Evolutionary conservation across 2,888 invertebrate species (phyloP).

Genomic region (Drosophila koepferae): DNA sequence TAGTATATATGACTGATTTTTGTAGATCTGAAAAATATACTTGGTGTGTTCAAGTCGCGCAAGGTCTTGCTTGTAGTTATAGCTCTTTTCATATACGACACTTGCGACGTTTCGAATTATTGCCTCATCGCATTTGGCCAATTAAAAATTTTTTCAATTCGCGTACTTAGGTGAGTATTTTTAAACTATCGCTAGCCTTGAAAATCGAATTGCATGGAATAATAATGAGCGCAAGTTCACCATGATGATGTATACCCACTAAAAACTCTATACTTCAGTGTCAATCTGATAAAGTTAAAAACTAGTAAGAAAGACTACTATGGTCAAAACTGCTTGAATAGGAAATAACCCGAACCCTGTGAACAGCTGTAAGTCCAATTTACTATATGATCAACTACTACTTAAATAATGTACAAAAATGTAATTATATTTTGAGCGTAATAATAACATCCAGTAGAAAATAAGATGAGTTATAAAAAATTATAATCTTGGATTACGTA

Average conservation of each 20-base stretch:
- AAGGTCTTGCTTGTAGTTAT: conserved; percentile 31
- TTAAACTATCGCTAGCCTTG: conserved; percentile 55
- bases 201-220: conserved; percentile 21
- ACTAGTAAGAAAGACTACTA: neutral
- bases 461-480: no score
- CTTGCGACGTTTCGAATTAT: conserved; percentile 50
- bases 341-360: neutral
- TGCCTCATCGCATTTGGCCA: conserved; percentile 67
- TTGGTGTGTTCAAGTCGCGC: neutral
- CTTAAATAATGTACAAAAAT: neutral
- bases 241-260: conserved; percentile 28
- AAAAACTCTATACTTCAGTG: neutral
- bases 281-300: neutral
- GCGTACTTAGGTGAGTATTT: conserved; percentile 48
- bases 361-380: neutral
- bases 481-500: no score
- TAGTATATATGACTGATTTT: neutral
- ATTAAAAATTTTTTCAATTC: conserved; percentile 62
- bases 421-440: neutral
- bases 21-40: neutral
- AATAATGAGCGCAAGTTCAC: conserved; percentile 5
- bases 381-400: neutral
- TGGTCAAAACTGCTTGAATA: neutral
- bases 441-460: neutral
- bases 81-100: conserved; percentile 39